Percentiles rank a stretch among this genome's conserved stretches.
Evolutionary conservation across 2,113 vertebrate genomes (phyloP).

Genomic region (Boulengeromyrus knoepffleri): DNA sequence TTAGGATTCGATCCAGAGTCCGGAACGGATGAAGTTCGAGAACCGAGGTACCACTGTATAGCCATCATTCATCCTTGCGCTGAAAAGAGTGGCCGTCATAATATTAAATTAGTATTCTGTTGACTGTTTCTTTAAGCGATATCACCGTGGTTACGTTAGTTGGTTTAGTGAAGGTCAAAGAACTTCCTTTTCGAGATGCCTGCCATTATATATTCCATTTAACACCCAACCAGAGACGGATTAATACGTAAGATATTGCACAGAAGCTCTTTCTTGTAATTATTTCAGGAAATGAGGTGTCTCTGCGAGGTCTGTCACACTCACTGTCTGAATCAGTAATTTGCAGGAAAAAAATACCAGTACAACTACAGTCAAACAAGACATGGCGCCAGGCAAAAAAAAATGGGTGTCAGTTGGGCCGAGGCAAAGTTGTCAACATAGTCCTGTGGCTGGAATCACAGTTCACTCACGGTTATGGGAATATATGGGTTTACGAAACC

Average conservation of each 20-base stretch:
- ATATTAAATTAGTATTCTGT: not conserved
- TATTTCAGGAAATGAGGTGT: not conserved
- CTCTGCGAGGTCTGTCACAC: not conserved
- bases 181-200: not conserved
- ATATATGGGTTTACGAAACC: not conserved
- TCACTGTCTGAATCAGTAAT: not conserved
- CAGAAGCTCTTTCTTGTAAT: not conserved
- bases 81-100: not conserved
- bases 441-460: not conserved
- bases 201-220: not conserved
- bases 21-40: too few relatives aligned
- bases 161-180: not conserved
- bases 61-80: not conserved
- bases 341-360: not conserved
- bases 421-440: not conserved
- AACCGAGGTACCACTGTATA: not conserved
- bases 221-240: not conserved
- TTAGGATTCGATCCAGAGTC: too few relatives aligned
- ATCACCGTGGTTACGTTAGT: not conserved
- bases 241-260: not conserved
- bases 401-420: not conserved
- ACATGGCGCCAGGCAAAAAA: not conserved
- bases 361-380: not conserved
- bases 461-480: not conserved
- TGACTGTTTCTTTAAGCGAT: not conserved